Evolutionary conservation across 2,113 vertebrate species (phyloP).

Genomic region (Fregetta grallaria): DNA sequence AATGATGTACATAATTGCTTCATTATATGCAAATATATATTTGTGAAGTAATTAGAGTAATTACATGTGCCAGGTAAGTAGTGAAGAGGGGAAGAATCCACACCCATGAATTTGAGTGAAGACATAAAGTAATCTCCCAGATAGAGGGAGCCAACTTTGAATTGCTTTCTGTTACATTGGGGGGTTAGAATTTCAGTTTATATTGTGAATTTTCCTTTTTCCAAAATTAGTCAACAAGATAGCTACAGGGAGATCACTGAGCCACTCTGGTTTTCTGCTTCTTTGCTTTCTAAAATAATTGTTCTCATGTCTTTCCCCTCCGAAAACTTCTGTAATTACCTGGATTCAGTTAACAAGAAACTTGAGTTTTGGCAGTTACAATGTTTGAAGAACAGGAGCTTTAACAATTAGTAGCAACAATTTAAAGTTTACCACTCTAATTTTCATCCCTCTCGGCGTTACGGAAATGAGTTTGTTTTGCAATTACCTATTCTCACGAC

Average conservation of each 20-base stretch:
- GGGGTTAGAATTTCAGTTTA: not conserved
- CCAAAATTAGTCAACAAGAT: not conserved
- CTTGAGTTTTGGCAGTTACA: not conserved
- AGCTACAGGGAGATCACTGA: not conserved
- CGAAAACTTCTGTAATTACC: not conserved
- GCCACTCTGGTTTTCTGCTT: not conserved
- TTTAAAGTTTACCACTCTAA: not conserved
- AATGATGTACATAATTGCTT: conserved; percentile 30
- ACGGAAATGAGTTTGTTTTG: not conserved
- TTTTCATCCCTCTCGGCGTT: not conserved
- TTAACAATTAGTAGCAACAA: not conserved
- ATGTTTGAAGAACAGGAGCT: not conserved
- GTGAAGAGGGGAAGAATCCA: not conserved
- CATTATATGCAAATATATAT: conserved; percentile 40
- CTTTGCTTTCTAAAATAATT: not conserved
- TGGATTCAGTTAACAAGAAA: not conserved
- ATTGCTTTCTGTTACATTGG: not conserved
- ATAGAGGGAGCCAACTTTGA: not conserved
- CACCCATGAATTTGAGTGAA: not conserved
- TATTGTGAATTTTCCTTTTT: not conserved
- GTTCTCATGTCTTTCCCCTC: not conserved
- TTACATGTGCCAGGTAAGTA: not conserved
- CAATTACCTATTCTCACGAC: not conserved
- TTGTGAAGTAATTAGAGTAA: conserved; percentile 34
- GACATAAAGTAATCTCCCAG: not conserved